Conservation (phyloP, 2,113 vertebrate genomes). For the Macquaria australasica region DNA sequence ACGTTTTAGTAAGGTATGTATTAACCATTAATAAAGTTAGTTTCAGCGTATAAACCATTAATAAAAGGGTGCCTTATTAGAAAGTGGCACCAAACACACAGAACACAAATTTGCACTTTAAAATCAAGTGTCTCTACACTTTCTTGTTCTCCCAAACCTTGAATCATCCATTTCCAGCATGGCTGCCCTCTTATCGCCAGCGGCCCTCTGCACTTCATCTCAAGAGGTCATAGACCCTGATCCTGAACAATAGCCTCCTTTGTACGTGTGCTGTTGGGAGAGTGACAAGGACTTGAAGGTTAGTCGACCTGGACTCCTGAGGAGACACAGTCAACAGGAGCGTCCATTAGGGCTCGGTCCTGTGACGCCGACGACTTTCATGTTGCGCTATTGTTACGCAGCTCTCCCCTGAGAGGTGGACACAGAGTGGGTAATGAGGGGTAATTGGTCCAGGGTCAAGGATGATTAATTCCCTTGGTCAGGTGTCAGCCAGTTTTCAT, state of each 20-base stretch:
- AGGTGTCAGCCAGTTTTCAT: constrained; percentile 79
- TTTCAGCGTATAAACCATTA: neutral
- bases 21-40: neutral
- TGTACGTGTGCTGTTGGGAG: constrained; percentile 65
- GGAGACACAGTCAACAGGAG: constrained; percentile 56
- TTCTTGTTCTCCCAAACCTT: constrained; percentile 15
- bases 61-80: neutral
- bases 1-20: neutral
- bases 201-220: constrained; percentile 57
- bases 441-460: constrained; percentile 86
- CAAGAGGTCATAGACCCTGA: constrained; percentile 66
- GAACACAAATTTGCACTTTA: neutral
- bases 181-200: constrained; percentile 30
- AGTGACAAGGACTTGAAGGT: constrained; percentile 76
- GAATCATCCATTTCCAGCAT: constrained; percentile 19
- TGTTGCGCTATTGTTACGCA: constrained; percentile 76
- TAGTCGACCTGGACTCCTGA: constrained; percentile 70
- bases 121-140: neutral
- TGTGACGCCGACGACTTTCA: constrained; percentile 74
- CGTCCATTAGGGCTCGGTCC: constrained; percentile 73
- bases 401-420: constrained; percentile 72
- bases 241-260: constrained; percentile 76
- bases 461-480: constrained; percentile 86
- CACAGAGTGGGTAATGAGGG: constrained; percentile 81
- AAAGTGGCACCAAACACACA: neutral